phyloP scores from a whole-genome alignment of 2,888 invertebrate genomes.

The Heliothis peltigera region DNA sequence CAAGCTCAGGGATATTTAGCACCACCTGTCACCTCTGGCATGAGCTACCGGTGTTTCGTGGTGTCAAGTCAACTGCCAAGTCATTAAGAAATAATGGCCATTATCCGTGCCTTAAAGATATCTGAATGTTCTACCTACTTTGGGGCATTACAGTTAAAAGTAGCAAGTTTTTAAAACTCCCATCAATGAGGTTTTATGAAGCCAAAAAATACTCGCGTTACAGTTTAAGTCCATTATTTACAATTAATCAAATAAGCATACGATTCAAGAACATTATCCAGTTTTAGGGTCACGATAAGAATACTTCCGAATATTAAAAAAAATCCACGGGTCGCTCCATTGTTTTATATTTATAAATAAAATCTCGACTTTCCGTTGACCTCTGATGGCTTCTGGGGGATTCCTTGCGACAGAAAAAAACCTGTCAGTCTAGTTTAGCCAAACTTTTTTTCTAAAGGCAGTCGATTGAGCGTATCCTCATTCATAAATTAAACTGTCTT shows the following conservation, averaged over 20 bases:
- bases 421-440: slow-evolving; percentile 12
- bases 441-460: slow-evolving; percentile 2
- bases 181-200: neutral
- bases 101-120: slow-evolving; percentile 19
- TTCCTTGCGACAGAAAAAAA: slow-evolving; percentile 12
- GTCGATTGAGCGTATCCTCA: neutral
- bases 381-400: neutral
- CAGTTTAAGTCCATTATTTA: no score
- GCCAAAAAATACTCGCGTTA: neutral
- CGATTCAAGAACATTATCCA: no score
- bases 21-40: slow-evolving; percentile 39
- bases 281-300: neutral
- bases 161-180: neutral
- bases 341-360: neutral
- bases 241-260: no score
- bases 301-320: neutral
- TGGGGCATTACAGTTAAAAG: neutral
- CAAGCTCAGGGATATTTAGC: slow-evolving; percentile 47
- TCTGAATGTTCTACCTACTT: slow-evolving; percentile 8
- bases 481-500: slow-evolving; percentile 27
- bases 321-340: neutral
- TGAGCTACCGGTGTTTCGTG: slow-evolving; percentile 30
- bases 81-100: slow-evolving; percentile 14
- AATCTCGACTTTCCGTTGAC: neutral
- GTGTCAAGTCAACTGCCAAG: slow-evolving; percentile 26